Base-by-base conservation (phyloP, 2,797 vertebrate genomes). In the Smutsia gigantea region DNA sequence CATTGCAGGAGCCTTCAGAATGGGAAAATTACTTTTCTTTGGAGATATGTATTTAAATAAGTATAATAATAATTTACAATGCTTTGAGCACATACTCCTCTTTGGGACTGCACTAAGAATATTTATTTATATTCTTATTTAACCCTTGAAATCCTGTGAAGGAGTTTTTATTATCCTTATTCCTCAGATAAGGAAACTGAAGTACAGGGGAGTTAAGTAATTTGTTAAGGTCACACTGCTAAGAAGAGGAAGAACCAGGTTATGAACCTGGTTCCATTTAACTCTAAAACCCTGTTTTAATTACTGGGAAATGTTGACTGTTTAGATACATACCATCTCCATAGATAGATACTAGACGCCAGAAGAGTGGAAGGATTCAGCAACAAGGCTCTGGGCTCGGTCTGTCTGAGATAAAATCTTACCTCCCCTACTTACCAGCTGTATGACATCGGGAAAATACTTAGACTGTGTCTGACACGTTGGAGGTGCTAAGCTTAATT, bases 1-100 rank as follows among this genome's bases (percentile, higher is more conserved):
- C 8, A 78, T 29, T 94, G 0, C 63, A 94, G 87, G n/a, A 84
- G 7, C 34, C 46, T 89, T 27, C 46, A 75, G n/a, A 86, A 75
- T 49, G 18, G 12, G 17, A 93, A 96, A 85, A 64, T 85, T 81
- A 86, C 77, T 74, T 96, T 92, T 72, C 42, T 81, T 83, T 66
- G 31, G 17, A 95, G 75, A 63, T 78, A 63, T 23, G 25, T 72
- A 75, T 79, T 83, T 94, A 86, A 87, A 51, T 84, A 94, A 94
- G 15, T 66, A 37, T 74, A 82, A 88, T 46, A 89, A 92, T 57
- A 92, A 84, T 87, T 86, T 63, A 51, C 14, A 53, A 89, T 86
- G 19, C 39, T 77, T 95, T 74, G 7, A 71, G 23, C 18, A 79
- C 5, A 77, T 59, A 77, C 10, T n/a, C 23, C 13, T n/a, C 23